Evolutionary conservation across 2,797 vertebrate genomes (phyloP).

Genomic region (Loriculus beryllinus): DNA sequence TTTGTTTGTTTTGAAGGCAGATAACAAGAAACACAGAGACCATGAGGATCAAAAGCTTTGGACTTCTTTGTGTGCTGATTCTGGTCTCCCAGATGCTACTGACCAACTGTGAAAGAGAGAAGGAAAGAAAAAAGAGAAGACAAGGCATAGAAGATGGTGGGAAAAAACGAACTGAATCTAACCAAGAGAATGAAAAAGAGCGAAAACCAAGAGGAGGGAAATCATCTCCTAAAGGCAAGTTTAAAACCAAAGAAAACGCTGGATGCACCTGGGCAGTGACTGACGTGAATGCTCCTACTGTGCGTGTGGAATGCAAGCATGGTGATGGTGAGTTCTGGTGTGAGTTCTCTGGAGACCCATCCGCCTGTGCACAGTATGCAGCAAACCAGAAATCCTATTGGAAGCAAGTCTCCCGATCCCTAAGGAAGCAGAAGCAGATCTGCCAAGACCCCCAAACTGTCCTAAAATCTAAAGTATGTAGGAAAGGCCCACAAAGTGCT

Average conservation of each 20-base stretch:
- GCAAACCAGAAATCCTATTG: constrained; percentile 77
- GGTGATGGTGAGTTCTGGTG: constrained; percentile 73
- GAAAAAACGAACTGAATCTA: not conserved
- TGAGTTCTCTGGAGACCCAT: constrained; percentile 79
- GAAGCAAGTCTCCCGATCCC: constrained; percentile 83
- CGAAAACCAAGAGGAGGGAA: constrained; percentile 39
- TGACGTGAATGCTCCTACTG: constrained; percentile 14
- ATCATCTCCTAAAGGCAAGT: constrained; percentile 73
- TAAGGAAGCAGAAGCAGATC: constrained; percentile 82
- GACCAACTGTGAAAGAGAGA: constrained; percentile 69
- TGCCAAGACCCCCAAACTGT: constrained; percentile 75
- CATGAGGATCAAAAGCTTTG: constrained; percentile 72
- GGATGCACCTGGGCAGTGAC: constrained; percentile 82
- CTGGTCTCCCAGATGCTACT: constrained; percentile 74
- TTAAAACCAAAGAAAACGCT: constrained; percentile 78
- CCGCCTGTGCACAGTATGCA: constrained; percentile 74
- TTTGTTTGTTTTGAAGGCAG: constrained; percentile 43
- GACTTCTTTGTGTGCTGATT: constrained; percentile 75
- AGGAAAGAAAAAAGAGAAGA: constrained; percentile 47
- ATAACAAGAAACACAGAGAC: not conserved
- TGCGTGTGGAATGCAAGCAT: constrained; percentile 77
- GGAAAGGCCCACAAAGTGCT: constrained; percentile 75
- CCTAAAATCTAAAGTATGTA: constrained; percentile 83
- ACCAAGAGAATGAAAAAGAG: constrained; percentile 3
- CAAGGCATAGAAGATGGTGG: constrained; percentile 7